Evolutionary conservation across 2,888 invertebrate genomes (phyloP).

Genomic region (Endomychus coccineus): DNA sequence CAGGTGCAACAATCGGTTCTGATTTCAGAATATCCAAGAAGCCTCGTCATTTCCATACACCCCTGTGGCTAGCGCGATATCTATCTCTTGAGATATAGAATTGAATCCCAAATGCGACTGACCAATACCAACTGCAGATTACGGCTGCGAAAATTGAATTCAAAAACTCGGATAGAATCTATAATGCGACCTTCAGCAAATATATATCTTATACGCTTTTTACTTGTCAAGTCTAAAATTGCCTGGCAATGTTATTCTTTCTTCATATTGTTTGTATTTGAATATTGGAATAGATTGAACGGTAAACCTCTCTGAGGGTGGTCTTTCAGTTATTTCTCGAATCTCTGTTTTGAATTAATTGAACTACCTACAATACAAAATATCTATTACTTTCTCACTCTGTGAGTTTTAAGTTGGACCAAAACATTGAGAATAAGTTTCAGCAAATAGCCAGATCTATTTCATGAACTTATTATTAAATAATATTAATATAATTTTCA

Average conservation of each 20-base stretch:
- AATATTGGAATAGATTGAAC: no score
- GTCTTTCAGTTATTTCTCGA: no score
- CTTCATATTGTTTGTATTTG: no score
- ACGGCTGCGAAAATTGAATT: constrained; percentile 46
- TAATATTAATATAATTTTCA: no score
- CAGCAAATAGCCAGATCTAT: no score
- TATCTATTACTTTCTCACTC: no score
- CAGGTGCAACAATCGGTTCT: constrained; percentile 41
- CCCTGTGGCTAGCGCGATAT: constrained; percentile 39
- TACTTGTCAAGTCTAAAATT: constrained; percentile 15
- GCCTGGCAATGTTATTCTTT: constrained; percentile 8
- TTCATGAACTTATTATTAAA: no score
- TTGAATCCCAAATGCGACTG: constrained; percentile 45
- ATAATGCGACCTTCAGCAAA: constrained; percentile 37
- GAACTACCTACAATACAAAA: no score
- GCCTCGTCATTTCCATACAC: constrained; percentile 41
- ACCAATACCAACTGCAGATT: constrained; percentile 44
- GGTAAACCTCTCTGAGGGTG: no score
- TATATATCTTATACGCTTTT: constrained; percentile 27
- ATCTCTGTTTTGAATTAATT: no score
- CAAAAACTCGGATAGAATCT: constrained; percentile 46
- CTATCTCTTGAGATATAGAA: constrained; percentile 44
- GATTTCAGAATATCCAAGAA: constrained; percentile 43
- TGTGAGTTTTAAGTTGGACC: no score
- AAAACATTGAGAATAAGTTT: no score